These are phyloP conservation scores for Bubo blakistoni DNA, from an alignment of 2,113 vertebrate genomes.

Conservation along the genomic window DNA sequence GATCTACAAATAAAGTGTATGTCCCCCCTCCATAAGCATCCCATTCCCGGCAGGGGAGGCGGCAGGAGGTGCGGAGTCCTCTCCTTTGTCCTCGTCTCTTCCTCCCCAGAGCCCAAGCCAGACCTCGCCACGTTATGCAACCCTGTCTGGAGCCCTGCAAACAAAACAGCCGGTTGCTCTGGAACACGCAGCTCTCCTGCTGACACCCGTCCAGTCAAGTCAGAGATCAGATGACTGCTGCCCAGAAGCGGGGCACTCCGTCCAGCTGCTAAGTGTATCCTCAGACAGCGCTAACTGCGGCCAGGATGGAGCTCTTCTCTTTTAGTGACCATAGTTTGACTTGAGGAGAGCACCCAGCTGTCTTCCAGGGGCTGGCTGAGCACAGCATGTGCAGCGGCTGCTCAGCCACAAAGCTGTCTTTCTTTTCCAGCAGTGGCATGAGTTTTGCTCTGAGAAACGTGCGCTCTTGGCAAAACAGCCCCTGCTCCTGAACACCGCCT, in stretches of 20 bases:
- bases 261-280: not conserved
- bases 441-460: not conserved
- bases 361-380: not conserved
- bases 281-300: not conserved
- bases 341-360: not conserved
- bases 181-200: not conserved
- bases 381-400: not conserved
- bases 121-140: not conserved
- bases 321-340: not conserved
- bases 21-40: not conserved
- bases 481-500: not conserved
- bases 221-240: not conserved
- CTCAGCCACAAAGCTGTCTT: not conserved
- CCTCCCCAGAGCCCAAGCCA: not conserved
- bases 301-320: not conserved
- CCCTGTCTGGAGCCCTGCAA: constrained; percentile 2
- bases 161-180: not conserved
- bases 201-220: not conserved
- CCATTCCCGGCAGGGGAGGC: not conserved
- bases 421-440: not conserved
- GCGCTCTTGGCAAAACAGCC: not conserved
- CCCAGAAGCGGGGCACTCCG: not conserved
- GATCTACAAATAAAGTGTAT: not conserved
- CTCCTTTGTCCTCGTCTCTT: not conserved
- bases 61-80: not conserved